Percentiles rank a stretch among this genome's conserved stretches.
These are phyloP conservation scores for Triops longicaudatus DNA, from an alignment of 1,140 invertebrate species.

Conservation along the genomic window DNA sequence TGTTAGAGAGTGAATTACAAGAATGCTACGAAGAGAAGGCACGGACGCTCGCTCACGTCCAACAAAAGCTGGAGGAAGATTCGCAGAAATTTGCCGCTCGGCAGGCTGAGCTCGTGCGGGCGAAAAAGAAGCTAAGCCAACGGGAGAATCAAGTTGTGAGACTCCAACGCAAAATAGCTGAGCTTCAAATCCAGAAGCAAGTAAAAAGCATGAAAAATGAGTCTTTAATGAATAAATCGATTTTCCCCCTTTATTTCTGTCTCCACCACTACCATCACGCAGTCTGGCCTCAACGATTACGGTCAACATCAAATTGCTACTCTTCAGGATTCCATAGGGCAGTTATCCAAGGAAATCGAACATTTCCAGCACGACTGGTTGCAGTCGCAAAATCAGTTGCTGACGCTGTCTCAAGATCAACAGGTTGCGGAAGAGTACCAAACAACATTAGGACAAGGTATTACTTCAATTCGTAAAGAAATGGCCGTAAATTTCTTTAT, in stretches of 20 bases:
- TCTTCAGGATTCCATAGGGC: slow-evolving; percentile 31
- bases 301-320: slow-evolving; percentile 35
- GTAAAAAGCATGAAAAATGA: background rate
- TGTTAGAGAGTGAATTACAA: background rate
- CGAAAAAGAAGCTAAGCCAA: background rate
- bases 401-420: slow-evolving; percentile 54
- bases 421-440: slow-evolving; percentile 37
- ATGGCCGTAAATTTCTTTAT: too few species aligned
- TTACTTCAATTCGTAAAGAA: slow-evolving; percentile 24
- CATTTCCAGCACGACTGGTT: slow-evolving; percentile 61
- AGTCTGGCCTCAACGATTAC: background rate
- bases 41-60: background rate
- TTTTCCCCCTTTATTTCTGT: background rate
- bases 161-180: background rate
- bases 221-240: background rate
- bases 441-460: slow-evolving; percentile 23
- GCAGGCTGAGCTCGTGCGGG: background rate
- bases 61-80: background rate
- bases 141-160: background rate
- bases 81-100: background rate
- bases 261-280: background rate
- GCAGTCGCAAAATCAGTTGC: slow-evolving; percentile 57
- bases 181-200: background rate
- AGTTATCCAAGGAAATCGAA: slow-evolving; percentile 25
- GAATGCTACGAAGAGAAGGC: background rate